Percentiles rank a stretch among this genome's conserved stretches.
phyloP scores from a whole-genome alignment of 2,888 invertebrate genomes.

The Drosophila cognata region DNA sequence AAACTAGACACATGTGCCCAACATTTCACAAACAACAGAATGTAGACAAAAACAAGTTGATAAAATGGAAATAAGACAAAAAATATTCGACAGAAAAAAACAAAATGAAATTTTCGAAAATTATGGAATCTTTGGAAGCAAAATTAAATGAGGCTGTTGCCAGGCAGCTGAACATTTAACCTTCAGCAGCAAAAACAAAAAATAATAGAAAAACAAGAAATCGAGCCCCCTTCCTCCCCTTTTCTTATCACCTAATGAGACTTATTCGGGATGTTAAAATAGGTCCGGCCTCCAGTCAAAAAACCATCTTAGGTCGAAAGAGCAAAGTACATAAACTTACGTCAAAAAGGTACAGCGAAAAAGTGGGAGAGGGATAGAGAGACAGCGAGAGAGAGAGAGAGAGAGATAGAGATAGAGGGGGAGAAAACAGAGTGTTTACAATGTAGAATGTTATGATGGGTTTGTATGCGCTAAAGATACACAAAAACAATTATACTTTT shows the following conservation, averaged over 20 bases:
- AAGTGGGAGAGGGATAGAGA: no score
- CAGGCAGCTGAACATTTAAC: conserved; percentile 40
- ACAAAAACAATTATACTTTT: not conserved
- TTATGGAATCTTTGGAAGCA: conserved; percentile 39
- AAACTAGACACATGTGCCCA: conserved; percentile 65
- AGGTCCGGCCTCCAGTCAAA: conserved; percentile 52
- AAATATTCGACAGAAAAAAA: conserved; percentile 8
- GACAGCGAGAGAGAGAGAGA: not conserved
- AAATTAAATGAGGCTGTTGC: conserved; percentile 22
- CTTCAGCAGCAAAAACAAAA: conserved; percentile 29
- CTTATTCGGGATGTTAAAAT: conserved; percentile 45
- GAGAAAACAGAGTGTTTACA: not conserved
- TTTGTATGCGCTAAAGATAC: not conserved
- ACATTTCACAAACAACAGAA: conserved; percentile 14
- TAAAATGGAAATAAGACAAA: conserved; percentile 39
- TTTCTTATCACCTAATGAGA: conserved; percentile 39
- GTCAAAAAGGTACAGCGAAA: not conserved
- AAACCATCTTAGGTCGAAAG: conserved; percentile 56
- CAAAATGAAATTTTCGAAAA: conserved; percentile 36
- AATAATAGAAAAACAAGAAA: conserved; percentile 11
- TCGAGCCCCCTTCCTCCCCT: conserved; percentile 40
- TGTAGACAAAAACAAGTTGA: conserved; percentile 62
- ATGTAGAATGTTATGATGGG: not conserved
- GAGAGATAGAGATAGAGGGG: not conserved
- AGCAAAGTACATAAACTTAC: conserved; percentile 5